phyloP scores from a whole-genome alignment of 2,797 vertebrate genomes.

The Tolypeutes matacus region DNA sequence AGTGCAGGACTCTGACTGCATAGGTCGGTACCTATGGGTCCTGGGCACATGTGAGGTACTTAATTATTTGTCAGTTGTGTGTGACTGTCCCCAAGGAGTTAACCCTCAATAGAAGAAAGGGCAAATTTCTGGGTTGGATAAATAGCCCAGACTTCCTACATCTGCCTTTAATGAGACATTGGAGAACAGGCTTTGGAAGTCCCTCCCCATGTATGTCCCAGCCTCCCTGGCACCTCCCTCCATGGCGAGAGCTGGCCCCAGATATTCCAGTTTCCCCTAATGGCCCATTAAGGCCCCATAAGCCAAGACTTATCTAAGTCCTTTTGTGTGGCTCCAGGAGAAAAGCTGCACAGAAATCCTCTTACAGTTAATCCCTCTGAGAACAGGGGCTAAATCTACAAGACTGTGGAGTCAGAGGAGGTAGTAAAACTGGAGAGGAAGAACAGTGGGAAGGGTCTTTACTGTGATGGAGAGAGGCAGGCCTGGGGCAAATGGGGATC shows the following conservation, averaged over 20 bases:
- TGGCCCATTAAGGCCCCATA: conserved; percentile 78
- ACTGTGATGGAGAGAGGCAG: not conserved
- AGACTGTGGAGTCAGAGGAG: conserved; percentile 34
- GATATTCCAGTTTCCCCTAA: conserved; percentile 69
- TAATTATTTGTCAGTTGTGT: not conserved
- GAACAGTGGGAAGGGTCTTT: not conserved
- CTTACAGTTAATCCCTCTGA: conserved; percentile 81
- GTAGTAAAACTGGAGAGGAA: not conserved
- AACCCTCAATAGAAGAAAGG: conserved; percentile 29
- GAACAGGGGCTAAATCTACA: conserved; percentile 73
- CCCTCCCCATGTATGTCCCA: not conserved
- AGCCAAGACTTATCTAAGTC: conserved; percentile 80
- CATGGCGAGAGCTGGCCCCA: conserved; percentile 45
- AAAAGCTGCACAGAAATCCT: conserved; percentile 81
- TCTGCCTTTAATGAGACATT: not conserved
- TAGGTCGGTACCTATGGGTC: not conserved
- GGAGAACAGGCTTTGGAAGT: conserved; percentile 36
- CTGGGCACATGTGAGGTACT: not conserved
- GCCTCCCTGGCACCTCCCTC: not conserved
- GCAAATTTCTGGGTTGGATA: not conserved
- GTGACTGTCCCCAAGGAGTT: not conserved
- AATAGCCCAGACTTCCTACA: not conserved
- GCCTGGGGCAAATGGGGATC: accelerated
- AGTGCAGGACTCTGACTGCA: not conserved
- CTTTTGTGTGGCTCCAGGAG: conserved; percentile 76